A percentile compares a stretch with the other conserved stretches of the same genome.
These are phyloP conservation scores for Sparus aurata DNA, from an alignment of 2,797 vertebrate species.

Conservation along the genomic window DNA sequence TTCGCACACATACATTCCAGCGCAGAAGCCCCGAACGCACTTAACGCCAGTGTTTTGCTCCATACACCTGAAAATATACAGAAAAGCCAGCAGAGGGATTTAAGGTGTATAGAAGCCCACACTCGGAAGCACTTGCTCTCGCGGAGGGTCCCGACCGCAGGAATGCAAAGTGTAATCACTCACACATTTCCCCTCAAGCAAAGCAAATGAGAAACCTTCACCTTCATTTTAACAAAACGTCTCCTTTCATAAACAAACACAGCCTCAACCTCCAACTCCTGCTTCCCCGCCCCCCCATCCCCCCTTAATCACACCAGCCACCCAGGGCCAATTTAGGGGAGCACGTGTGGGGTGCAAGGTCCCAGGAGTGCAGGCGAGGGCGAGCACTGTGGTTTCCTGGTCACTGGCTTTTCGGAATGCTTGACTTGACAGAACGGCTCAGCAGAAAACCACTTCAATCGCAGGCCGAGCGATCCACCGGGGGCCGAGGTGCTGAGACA, in stretches of 20 bases:
- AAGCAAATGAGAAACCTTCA: conserved; percentile 56
- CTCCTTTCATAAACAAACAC: conserved; percentile 72
- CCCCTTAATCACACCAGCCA: conserved; percentile 48
- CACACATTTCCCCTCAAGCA: conserved; percentile 65
- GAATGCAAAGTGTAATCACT: conserved; percentile 76
- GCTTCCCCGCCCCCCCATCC: conserved; percentile 9
- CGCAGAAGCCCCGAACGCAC: conserved; percentile 10
- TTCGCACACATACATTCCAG: conserved; percentile 28
- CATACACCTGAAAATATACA: conserved; percentile 55
- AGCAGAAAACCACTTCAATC: conserved; percentile 69
- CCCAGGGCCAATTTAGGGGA: conserved; percentile 51
- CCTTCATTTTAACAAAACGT: conserved; percentile 71
- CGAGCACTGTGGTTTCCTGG: conserved; percentile 73
- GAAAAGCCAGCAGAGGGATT: conserved; percentile 25
- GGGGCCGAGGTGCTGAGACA: conserved; percentile 54
- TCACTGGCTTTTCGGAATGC: conserved; percentile 73
- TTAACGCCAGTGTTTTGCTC: conserved; percentile 35
- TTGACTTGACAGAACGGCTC: conserved; percentile 72
- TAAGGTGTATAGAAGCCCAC: conserved; percentile 6
- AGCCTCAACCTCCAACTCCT: conserved; percentile 15
- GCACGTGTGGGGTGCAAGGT: conserved; percentile 65
- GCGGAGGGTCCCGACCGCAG: conserved; percentile 69
- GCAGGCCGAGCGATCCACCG: conserved; percentile 21
- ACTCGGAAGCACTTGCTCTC: conserved; percentile 60
- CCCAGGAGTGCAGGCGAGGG: conserved; percentile 60